A percentile compares a stretch with the other conserved stretches of the same genome.
phyloP scores from a whole-genome alignment of 2,797 vertebrate species.

The Falco biarmicus region DNA sequence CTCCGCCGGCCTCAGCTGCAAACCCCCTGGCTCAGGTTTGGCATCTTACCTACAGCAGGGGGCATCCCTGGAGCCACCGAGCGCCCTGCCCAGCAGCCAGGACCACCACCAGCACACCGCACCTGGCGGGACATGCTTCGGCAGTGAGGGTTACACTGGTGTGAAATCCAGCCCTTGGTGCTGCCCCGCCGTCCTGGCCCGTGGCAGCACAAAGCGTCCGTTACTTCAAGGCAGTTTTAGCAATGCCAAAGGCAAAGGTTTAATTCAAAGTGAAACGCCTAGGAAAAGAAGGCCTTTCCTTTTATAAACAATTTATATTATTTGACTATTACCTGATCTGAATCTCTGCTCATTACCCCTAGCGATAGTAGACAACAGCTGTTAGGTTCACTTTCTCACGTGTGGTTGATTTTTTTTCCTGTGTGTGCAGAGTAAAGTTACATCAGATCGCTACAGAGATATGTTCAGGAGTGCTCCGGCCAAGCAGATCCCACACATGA shows the following conservation, averaged over 20 bases:
- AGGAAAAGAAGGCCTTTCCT: slow-evolving; percentile 60
- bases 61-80: background rate
- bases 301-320: slow-evolving; percentile 45
- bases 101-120: background rate
- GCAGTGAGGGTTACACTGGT: background rate
- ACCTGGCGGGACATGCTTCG: accelerated
- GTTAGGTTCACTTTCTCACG: slow-evolving; percentile 15
- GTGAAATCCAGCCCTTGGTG: slow-evolving; percentile 7
- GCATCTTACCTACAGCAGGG: accelerated
- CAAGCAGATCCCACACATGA: background rate
- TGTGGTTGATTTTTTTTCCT: background rate
- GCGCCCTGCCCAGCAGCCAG: background rate
- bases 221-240: slow-evolving; percentile 40
- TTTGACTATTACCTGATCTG: slow-evolving; percentile 47
- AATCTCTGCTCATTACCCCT: slow-evolving; percentile 52
- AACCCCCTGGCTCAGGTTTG: background rate
- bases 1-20: background rate
- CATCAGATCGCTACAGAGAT: slow-evolving; percentile 9
- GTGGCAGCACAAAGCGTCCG: background rate
- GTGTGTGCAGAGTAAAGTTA: background rate
- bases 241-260: slow-evolving; percentile 45
- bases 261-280: slow-evolving; percentile 41
- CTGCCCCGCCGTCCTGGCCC: background rate
- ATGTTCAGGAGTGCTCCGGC: slow-evolving; percentile 4
- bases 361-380: slow-evolving; percentile 27